Percentiles rank a stretch among this genome's conserved stretches.
phyloP scores from a whole-genome alignment of 2,113 vertebrate genomes.

The Bubo bubo region DNA sequence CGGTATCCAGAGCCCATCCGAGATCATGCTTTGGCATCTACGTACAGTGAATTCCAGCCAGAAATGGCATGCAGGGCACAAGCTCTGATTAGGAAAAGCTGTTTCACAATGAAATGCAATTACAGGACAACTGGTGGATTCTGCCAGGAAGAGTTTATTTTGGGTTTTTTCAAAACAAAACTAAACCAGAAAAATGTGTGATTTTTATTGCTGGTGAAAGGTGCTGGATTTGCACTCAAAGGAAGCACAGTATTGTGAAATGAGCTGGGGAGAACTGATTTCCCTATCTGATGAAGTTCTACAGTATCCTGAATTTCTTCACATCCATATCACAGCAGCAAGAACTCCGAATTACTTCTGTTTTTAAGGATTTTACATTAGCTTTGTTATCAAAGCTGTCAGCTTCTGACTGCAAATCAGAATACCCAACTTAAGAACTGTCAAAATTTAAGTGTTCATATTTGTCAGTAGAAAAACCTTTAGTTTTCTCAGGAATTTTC shows the following conservation, averaged over 20 bases:
- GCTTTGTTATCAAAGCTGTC: neutral
- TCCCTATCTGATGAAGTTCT: neutral
- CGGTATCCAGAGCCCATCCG: neutral
- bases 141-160: slow-evolving; percentile 3
- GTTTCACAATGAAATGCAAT: slow-evolving; percentile 3
- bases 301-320: neutral
- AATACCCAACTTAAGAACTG: neutral
- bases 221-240: slow-evolving; percentile 7
- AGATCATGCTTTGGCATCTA: neutral
- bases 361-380: neutral
- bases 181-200: slow-evolving; percentile 27
- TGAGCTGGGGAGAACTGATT: neutral
- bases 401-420: neutral
- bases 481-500: neutral
- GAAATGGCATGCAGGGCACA: slow-evolving; percentile 20
- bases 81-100: slow-evolving; percentile 38
- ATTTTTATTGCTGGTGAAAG: slow-evolving; percentile 57
- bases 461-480: neutral
- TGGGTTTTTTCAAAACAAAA: neutral
- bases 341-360: neutral
- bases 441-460: neutral
- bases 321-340: neutral
- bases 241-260: neutral
- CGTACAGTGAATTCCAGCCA: fast-evolving
- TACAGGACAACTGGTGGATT: neutral